A percentile compares a stretch with the other conserved stretches of the same genome.
phyloP scores from a whole-genome alignment of 2,113 vertebrate genomes.

The Muscicapa adusta region DNA sequence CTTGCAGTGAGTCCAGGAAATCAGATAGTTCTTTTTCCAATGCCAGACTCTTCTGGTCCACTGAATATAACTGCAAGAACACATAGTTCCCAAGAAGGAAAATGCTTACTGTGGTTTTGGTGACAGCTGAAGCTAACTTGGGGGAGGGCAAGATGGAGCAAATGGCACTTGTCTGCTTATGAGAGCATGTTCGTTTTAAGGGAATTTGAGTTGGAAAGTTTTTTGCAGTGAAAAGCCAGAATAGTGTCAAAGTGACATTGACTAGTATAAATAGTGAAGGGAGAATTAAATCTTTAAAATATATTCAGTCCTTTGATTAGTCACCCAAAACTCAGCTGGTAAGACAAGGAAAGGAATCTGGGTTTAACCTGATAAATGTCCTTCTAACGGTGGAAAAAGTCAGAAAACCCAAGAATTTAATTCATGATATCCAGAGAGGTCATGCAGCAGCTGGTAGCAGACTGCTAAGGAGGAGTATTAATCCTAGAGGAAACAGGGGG shows the following conservation, averaged over 20 bases:
- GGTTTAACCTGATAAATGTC: conserved; percentile 48
- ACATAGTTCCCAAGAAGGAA: conserved; percentile 47
- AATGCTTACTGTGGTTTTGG: conserved; percentile 52
- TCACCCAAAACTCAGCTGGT: conserved; percentile 41
- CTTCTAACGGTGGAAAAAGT: not conserved
- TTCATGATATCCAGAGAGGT: not conserved
- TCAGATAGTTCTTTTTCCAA: not conserved
- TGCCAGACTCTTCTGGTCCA: conserved; percentile 51
- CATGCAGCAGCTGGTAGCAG: not conserved
- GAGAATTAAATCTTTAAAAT: conserved; percentile 32
- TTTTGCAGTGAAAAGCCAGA: not conserved
- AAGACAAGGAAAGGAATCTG: conserved; percentile 24
- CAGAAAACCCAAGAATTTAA: not conserved
- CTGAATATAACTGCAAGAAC: conserved; percentile 38
- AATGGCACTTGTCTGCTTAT: not conserved
- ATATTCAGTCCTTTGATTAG: conserved; percentile 28
- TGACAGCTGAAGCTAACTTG: conserved; percentile 50
- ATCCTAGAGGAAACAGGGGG: not conserved
- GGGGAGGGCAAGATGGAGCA: not conserved
- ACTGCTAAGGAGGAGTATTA: not conserved
- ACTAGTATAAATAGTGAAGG: conserved; percentile 26
- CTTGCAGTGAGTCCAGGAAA: conserved; percentile 35
- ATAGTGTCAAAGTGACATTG: conserved; percentile 44
- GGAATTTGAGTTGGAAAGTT: conserved; percentile 14
- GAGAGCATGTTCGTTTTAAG: not conserved